A percentile compares a stretch with the other conserved stretches of the same genome.
Conservation (phyloP, 2,797 vertebrate genomes). For the Paratrypauchen microcephalus region DNA sequence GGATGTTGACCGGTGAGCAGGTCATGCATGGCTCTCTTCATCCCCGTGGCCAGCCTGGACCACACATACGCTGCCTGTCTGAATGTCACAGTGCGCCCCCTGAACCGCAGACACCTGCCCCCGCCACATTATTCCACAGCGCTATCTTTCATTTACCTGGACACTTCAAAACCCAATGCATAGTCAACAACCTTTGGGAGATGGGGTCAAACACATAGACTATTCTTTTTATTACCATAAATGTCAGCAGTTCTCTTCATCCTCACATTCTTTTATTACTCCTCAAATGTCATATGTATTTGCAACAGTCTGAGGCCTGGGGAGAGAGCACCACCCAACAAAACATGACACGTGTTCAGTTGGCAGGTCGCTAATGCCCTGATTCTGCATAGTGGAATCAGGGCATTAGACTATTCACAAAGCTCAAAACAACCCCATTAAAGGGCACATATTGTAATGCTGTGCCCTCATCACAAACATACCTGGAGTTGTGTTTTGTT, state of each 20-base stretch:
- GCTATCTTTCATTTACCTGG: conserved; percentile 70
- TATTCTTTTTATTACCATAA: conserved; percentile 81
- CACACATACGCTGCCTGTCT: conserved; percentile 46
- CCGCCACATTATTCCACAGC: conserved; percentile 60
- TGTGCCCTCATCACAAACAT: too few species aligned
- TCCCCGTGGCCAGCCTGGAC: conserved; percentile 51
- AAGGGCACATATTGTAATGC: too few species aligned
- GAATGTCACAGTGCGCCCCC: conserved; percentile 65
- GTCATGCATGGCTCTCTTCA: conserved; percentile 61
- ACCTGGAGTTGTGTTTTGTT: too few species aligned
- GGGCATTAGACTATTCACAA: neutral
- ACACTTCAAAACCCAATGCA: conserved; percentile 78
- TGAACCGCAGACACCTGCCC: conserved; percentile 47
- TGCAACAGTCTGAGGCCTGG: conserved; percentile 60
- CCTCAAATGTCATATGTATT: conserved; percentile 78
- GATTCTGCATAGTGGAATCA: neutral
- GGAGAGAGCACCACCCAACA: conserved; percentile 23
- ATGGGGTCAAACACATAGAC: conserved; percentile 75
- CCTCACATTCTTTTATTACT: conserved; percentile 69
- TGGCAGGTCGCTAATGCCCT: neutral
- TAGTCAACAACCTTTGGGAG: conserved; percentile 70
- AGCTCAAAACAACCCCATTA: too few species aligned
- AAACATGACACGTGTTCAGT: conserved; percentile 9
- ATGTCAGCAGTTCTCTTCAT: conserved; percentile 80
- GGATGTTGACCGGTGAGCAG: conserved; percentile 51